Conservation (phyloP, 1,140 invertebrate genomes). For the Teleopsis dalmanni region DNA sequence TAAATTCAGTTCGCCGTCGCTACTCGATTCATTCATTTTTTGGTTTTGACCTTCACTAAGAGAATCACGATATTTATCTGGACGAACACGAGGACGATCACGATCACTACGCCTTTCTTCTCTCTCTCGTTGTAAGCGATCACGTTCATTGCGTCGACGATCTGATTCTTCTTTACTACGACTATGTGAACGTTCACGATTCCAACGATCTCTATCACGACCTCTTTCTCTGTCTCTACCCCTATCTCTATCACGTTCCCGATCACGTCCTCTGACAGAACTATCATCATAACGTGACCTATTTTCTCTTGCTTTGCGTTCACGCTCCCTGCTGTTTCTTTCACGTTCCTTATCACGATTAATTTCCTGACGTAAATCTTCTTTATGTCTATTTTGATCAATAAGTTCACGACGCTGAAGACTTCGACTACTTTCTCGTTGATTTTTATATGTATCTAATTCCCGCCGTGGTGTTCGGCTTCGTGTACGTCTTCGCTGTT, state of each 20-base stretch:
- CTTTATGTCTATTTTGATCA: constrained; percentile 36
- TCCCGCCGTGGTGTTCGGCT: constrained; percentile 23
- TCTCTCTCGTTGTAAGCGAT: constrained; percentile 21
- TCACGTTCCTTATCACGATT: constrained; percentile 40
- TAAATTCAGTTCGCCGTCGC: constrained; percentile 54
- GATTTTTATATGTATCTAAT: constrained; percentile 1
- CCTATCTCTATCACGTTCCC: constrained; percentile 11
- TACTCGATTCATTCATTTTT: constrained; percentile 53
- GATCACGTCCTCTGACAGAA: constrained; percentile 27
- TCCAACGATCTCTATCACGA: constrained; percentile 23
- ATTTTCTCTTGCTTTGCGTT: constrained; percentile 23
- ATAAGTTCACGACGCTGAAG: constrained; percentile 40
- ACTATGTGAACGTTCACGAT: constrained; percentile 34
- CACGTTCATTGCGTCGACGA: constrained; percentile 27
- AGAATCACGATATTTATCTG: constrained; percentile 54
- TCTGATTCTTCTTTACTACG: constrained; percentile 41
- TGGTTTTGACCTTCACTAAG: constrained; percentile 72
- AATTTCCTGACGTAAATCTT: constrained; percentile 40
- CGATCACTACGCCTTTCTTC: constrained; percentile 33
- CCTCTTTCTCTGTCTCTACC: constrained; percentile 27
- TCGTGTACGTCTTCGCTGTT: constrained; percentile 11
- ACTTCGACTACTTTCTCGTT: constrained; percentile 21
- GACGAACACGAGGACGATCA: constrained; percentile 23
- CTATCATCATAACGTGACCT: too few species aligned
- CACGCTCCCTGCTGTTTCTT: constrained; percentile 26